Evolutionary conservation across 92 coral and sea anemone genomes (phyloP), one percentile per base, ranked within the genome.

Genomic region (Bergia puertoricense): DNA sequence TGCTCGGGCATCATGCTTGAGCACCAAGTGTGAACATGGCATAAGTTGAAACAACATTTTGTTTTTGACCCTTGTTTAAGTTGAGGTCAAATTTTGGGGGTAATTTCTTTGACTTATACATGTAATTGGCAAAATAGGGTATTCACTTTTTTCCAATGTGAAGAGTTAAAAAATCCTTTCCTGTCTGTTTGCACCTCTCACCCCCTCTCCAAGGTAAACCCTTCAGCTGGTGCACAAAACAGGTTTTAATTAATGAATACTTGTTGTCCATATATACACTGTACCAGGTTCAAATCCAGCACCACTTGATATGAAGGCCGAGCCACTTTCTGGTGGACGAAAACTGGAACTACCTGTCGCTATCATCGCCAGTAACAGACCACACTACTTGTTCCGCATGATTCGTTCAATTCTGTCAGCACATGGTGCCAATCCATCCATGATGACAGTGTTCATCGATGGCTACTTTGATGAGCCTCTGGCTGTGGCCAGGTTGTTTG

Each of bases 391-490:
- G 88, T 95, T 94, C 90, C 96, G 99, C 9, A 94, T 92, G 95
- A 88, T 97, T 30, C 92, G 99, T 39, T 95, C 99, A 13, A 92
- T 97, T 88, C 90, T 97, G 48, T 91, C 99, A 2, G 97, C 98
- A 30, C 96, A 94, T 30, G 99, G 99, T 37, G 96, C 98, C 41
- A 92, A 91, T 30, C 91, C 94, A 11, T 80, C 86, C 44, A 91
- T 94, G 81, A 80, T 97, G 0, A 97, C 97, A 36, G 98, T 97
- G n/a, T 97, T 92, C 86, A 94, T 97, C 90, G 99, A 97, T 89
- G 99, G 99, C 0, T 97, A 89, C 74, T 97, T 97, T 89, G 97
- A 94, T 68, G 99, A 97, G 86, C 99, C 99, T 30, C 86, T 96
- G 51, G 99, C 97, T 79, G 98, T 97, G 43, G 95, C 99, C 37